These are phyloP conservation scores for Isurus oxyrinchus DNA, from an alignment of 2,113 vertebrate genomes.

Conservation along the genomic window DNA sequence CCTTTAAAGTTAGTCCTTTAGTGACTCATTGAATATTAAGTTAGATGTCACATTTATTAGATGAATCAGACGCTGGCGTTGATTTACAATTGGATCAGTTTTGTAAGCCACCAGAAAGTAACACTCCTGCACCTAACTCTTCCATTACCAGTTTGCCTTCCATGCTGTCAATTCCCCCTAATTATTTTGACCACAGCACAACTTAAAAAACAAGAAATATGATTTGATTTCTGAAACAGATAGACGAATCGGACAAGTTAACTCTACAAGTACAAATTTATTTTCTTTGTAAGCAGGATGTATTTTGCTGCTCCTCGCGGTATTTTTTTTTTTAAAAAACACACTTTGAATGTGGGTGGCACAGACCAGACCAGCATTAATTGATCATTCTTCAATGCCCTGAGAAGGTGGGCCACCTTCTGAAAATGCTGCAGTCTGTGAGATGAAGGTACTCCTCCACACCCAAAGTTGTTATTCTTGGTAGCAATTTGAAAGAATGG, in stretches of 20 bases:
- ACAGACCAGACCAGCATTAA: background rate
- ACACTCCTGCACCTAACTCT: background rate
- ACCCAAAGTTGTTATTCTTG: background rate
- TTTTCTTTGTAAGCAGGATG: background rate
- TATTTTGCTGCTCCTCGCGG: background rate
- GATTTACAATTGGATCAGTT: background rate
- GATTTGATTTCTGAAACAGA: slow-evolving; percentile 10
- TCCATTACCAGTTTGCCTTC: background rate
- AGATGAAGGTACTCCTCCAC: background rate
- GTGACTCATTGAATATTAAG: background rate
- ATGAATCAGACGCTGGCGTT: background rate
- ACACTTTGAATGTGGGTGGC: background rate
- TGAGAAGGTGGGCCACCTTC: background rate
- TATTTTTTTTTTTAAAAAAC: background rate
- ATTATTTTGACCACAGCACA: background rate
- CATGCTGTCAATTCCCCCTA: background rate
- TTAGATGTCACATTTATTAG: background rate
- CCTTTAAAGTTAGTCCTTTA: background rate
- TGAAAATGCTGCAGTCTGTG: background rate
- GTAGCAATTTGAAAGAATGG: background rate
- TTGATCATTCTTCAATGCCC: background rate
- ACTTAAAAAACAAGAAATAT: background rate
- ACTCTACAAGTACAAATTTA: background rate
- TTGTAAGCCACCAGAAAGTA: background rate
- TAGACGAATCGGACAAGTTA: background rate